These are phyloP conservation scores for Tetragnatha montana DNA, from an alignment of 2,888 invertebrate species.

Conservation along the genomic window DNA sequence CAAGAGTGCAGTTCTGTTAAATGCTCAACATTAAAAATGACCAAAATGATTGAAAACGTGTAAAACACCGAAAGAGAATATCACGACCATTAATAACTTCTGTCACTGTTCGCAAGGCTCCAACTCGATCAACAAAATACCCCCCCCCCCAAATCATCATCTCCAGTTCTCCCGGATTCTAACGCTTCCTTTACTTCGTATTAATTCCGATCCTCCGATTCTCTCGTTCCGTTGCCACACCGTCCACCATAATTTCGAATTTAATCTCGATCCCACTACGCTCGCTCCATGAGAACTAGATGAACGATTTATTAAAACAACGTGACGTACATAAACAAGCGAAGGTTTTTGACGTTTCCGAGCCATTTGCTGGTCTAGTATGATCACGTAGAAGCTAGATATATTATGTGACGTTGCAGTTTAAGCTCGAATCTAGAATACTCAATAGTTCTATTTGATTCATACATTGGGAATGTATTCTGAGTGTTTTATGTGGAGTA, in stretches of 20 bases:
- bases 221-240: not conserved
- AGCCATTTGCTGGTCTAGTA: not conserved
- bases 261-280: not conserved
- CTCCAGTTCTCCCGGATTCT: not conserved
- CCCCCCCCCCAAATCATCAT: not conserved
- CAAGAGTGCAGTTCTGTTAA: too few species aligned
- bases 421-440: too few species aligned
- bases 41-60: not conserved
- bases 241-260: not conserved
- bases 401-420: too few species aligned
- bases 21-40: not conserved
- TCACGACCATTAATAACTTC: not conserved
- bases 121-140: not conserved
- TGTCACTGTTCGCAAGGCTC: not conserved
- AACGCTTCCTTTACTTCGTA: not conserved
- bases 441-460: not conserved
- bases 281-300: not conserved
- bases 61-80: not conserved
- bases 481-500: too few species aligned
- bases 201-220: not conserved
- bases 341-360: not conserved
- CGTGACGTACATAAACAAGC: not conserved
- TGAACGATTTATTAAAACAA: not conserved
- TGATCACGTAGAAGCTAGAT: not conserved
- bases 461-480: not conserved